Evolutionary conservation across 2,113 vertebrate species (phyloP).

Genomic region (Mandrillus leucophaeus): DNA sequence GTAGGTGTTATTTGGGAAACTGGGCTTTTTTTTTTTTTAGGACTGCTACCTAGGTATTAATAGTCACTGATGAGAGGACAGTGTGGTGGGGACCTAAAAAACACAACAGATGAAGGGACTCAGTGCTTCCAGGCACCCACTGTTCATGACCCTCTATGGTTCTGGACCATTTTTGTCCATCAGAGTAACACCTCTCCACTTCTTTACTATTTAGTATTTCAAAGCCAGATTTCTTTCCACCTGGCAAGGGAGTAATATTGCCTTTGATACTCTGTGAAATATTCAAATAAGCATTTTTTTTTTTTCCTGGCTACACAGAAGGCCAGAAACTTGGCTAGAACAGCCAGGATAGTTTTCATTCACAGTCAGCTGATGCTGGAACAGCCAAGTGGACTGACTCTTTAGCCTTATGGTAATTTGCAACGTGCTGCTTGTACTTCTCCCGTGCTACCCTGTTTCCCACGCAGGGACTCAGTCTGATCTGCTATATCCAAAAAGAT

Average conservation of each 20-base stretch:
- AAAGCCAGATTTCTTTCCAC: conserved; percentile 56
- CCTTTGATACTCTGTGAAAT: conserved; percentile 45
- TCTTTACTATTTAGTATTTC: conserved; percentile 39
- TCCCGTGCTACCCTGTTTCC: conserved; percentile 34
- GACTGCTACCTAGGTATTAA: background rate
- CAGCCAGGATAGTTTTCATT: conserved; percentile 60
- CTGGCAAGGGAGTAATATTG: conserved; percentile 38
- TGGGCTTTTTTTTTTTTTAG: background rate
- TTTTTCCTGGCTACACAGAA: background rate
- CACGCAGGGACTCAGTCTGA: conserved; percentile 16
- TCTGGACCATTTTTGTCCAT: background rate
- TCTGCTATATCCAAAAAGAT: conserved; percentile 34
- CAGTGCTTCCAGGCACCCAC: no score
- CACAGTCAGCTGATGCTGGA: conserved; percentile 41
- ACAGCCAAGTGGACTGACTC: conserved; percentile 55
- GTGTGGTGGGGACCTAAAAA: background rate
- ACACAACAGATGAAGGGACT: background rate
- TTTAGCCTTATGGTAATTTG: conserved; percentile 59
- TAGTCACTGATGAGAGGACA: background rate
- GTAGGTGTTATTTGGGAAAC: conserved; percentile 2
- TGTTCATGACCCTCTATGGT: background rate
- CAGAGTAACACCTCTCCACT: background rate
- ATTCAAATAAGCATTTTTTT: conserved; percentile 34
- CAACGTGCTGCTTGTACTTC: conserved; percentile 34
- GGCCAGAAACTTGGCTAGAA: conserved; percentile 62